phyloP scores from a whole-genome alignment of 2,888 invertebrate genomes.

The Thecophora atra region DNA sequence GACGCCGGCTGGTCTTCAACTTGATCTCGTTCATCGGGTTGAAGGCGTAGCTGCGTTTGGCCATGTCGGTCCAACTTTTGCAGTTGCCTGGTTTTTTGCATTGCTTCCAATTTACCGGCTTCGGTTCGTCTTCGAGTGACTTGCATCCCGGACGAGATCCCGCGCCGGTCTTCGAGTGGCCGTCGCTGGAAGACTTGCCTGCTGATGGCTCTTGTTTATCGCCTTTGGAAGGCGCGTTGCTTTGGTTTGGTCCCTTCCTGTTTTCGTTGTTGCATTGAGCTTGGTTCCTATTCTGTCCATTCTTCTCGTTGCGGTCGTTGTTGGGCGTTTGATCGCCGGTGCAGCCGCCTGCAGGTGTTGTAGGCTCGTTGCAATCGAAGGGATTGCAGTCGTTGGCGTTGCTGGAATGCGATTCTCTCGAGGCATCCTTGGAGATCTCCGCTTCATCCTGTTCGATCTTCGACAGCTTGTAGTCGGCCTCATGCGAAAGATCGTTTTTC shows the following conservation, averaged over 20 bases:
- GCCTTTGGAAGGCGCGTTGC: neutral
- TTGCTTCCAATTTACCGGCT: neutral
- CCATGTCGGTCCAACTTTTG: constrained; percentile 22
- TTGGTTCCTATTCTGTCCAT: neutral
- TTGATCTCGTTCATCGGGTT: constrained; percentile 60
- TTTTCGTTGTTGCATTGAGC: neutral
- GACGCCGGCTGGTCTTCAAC: constrained; percentile 58
- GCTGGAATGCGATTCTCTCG: neutral
- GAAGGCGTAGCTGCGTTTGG: constrained; percentile 50
- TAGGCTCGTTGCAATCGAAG: neutral
- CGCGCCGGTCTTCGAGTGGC: neutral
- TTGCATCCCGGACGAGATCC: constrained; percentile 34
- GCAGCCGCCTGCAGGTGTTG: neutral
- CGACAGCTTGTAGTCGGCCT: constrained; percentile 65
- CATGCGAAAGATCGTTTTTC: constrained; percentile 61
- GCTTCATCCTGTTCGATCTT: constrained; percentile 62
- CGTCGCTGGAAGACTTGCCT: constrained; percentile 18
- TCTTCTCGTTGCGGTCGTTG: neutral
- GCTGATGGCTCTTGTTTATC: no score
- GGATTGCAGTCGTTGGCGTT: neutral
- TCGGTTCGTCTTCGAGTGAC: no score
- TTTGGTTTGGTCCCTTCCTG: neutral
- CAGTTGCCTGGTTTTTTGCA: neutral
- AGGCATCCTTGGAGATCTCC: constrained; percentile 44
- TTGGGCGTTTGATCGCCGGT: neutral